Percentiles rank a stretch among this genome's conserved stretches.
These are phyloP conservation scores for Sakesphorus luctuosus DNA, from an alignment of 2,113 vertebrate species.

Conservation along the genomic window DNA sequence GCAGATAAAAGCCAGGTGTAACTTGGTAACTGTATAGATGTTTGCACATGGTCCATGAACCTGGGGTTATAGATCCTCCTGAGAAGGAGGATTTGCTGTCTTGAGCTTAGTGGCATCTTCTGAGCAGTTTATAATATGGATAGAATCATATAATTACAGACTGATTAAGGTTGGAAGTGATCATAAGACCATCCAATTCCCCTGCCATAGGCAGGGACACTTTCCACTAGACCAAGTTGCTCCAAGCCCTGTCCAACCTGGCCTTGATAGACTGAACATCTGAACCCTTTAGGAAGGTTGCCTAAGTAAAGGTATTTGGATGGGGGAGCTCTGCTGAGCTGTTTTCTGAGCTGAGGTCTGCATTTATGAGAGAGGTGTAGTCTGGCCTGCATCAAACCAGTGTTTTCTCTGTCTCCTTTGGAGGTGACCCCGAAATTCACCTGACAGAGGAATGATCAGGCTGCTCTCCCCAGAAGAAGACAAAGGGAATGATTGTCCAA, in stretches of 20 bases:
- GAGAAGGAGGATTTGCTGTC: background rate
- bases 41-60: rapidly evolving
- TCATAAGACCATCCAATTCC: background rate
- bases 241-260: background rate
- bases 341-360: background rate
- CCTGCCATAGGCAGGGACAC: rapidly evolving
- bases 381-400: background rate
- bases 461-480: background rate
- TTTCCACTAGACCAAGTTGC: background rate
- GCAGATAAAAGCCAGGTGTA: background rate
- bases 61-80: background rate
- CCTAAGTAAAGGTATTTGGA: background rate
- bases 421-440: background rate
- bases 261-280: rapidly evolving
- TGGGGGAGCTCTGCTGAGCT: background rate
- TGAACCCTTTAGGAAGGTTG: background rate
- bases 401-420: background rate
- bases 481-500: background rate
- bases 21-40: background rate
- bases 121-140: background rate
- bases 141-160: background rate
- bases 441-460: background rate
- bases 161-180: background rate
- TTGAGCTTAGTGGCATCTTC: background rate
- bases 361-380: background rate